Evolutionary conservation across 2,113 vertebrate genomes (phyloP).

Genomic region (Mandrillus leucophaeus): DNA sequence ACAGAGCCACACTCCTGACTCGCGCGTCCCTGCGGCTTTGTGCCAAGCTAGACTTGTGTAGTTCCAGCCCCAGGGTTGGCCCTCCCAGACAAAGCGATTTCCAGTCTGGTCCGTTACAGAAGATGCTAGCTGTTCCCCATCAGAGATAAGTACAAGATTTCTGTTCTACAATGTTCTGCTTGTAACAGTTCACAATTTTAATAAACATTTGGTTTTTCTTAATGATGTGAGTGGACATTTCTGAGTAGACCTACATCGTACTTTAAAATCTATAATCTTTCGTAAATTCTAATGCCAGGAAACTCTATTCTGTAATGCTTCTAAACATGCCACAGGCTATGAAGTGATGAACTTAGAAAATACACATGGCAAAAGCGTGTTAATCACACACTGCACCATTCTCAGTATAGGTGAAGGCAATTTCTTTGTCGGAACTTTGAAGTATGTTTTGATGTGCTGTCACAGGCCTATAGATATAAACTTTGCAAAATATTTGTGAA

Average conservation of each 20-base stretch:
- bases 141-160: neutral
- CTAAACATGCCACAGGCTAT: neutral
- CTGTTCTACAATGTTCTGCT: neutral
- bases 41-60: rapidly evolving
- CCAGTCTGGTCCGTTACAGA: neutral
- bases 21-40: no score
- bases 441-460: neutral
- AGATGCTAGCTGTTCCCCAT: neutral
- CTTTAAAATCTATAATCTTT: neutral
- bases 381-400: neutral
- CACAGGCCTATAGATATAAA: neutral
- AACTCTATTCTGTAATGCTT: neutral
- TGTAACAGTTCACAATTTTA: neutral
- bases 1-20: neutral
- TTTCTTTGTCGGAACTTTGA: neutral
- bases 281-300: neutral
- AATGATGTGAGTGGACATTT: neutral
- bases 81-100: rapidly evolving
- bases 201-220: neutral
- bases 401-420: neutral
- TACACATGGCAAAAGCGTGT: neutral
- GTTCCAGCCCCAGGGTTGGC: rapidly evolving
- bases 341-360: no score
- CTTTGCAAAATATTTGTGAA: neutral
- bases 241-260: rapidly evolving